phyloP scores from a whole-genome alignment of 2,797 vertebrate genomes.

The Heteromormyrus szaboi region DNA sequence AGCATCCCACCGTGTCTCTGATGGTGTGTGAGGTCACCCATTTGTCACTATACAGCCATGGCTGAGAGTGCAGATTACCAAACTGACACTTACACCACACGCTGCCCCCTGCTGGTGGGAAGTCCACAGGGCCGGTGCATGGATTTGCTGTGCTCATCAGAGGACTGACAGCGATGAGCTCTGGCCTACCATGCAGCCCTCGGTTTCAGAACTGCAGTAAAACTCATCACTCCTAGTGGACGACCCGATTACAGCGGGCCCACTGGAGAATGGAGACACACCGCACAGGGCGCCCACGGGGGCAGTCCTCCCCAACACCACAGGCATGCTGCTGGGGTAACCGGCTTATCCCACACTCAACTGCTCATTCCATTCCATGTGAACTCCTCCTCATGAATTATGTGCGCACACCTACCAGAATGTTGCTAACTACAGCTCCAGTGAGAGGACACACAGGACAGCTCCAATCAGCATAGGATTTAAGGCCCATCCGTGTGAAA shows the following conservation, averaged over 20 bases:
- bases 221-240: not conserved
- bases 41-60: not conserved
- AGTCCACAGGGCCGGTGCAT: not conserved
- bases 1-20: not conserved
- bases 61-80: too few species aligned
- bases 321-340: too few species aligned
- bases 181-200: not conserved
- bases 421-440: not conserved
- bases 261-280: not conserved
- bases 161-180: conserved; percentile 17
- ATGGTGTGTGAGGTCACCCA: not conserved
- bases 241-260: not conserved
- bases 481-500: not conserved
- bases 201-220: not conserved
- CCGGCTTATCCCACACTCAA: not conserved
- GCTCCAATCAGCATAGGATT: not conserved
- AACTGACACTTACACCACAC: not conserved
- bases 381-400: not conserved
- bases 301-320: not conserved
- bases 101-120: not conserved
- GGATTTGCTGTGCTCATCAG: not conserved
- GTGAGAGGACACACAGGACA: not conserved
- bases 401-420: not conserved
- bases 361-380: not conserved
- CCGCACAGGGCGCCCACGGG: not conserved